A percentile compares a stretch with the other conserved stretches of the same genome.
phyloP scores from a whole-genome alignment of 2,888 invertebrate genomes.

The Lithodes maja region DNA sequence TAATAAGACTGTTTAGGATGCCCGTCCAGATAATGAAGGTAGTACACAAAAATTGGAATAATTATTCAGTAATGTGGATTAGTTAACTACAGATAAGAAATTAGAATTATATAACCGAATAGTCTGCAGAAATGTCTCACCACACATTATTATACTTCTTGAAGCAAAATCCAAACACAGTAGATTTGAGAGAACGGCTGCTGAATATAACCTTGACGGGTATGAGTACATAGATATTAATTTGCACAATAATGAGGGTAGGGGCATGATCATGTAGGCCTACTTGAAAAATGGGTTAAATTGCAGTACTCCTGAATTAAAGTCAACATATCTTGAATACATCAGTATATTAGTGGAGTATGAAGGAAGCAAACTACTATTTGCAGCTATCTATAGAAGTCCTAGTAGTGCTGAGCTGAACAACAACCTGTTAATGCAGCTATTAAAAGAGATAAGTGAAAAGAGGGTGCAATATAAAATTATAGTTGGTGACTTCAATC shows the following conservation, averaged over 20 bases:
- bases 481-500: neutral
- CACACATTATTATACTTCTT: neutral
- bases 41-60: neutral
- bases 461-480: slow-evolving; percentile 12
- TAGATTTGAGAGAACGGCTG: neutral
- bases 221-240: neutral
- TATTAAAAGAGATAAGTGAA: slow-evolving; percentile 3
- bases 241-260: neutral
- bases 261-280: neutral
- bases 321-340: slow-evolving; percentile 5
- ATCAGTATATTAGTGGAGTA: neutral
- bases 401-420: slow-evolving; percentile 16
- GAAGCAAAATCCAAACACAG: neutral
- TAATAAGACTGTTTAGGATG: neutral
- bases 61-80: neutral
- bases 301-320: neutral
- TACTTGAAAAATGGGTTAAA: slow-evolving; percentile 1
- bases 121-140: neutral
- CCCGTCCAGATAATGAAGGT: neutral
- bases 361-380: neutral
- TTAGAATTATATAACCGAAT: neutral
- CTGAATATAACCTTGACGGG: neutral
- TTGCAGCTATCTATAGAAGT: slow-evolving; percentile 23
- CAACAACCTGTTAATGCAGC: slow-evolving; percentile 6
- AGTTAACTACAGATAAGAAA: neutral